phyloP scores from a whole-genome alignment of 1,140 invertebrate genomes.

The Drosophila sp. region DNA sequence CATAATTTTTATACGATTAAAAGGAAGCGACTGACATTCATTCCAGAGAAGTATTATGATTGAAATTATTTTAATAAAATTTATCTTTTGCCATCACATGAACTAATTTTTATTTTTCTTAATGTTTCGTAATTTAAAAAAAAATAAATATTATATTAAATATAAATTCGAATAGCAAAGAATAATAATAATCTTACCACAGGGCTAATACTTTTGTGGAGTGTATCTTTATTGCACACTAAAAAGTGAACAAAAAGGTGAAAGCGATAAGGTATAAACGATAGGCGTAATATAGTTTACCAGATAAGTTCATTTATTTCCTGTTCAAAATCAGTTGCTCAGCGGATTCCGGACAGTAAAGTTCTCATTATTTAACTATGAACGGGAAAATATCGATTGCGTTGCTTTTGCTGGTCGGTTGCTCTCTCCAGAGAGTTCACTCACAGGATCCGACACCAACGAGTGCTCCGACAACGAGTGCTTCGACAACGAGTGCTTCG shows the following conservation, averaged over 20 bases:
- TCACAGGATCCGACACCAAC: background rate
- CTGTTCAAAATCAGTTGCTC: background rate
- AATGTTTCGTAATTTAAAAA: no score
- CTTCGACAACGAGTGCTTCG: background rate
- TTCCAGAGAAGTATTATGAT: no score
- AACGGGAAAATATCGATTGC: background rate
- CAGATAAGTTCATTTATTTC: background rate
- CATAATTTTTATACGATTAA: no score
- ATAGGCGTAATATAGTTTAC: no score
- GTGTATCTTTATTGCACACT: conserved; percentile 3
- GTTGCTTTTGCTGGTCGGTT: conserved; percentile 8
- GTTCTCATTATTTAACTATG: conserved; percentile 3
- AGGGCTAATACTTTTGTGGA: no score
- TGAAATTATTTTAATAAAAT: no score
- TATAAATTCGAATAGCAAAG: no score
- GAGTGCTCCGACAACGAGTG: background rate
- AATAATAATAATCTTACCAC: no score
- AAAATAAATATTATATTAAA: no score
- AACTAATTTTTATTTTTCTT: no score
- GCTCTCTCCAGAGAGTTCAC: background rate
- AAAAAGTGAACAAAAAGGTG: background rate
- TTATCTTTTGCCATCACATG: no score
- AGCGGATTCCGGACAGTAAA: background rate
- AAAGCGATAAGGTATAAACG: background rate
- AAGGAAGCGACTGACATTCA: no score